These are phyloP conservation scores for Numenius phaeopus DNA, from an alignment of 2,797 vertebrate species.

Conservation along the genomic window DNA sequence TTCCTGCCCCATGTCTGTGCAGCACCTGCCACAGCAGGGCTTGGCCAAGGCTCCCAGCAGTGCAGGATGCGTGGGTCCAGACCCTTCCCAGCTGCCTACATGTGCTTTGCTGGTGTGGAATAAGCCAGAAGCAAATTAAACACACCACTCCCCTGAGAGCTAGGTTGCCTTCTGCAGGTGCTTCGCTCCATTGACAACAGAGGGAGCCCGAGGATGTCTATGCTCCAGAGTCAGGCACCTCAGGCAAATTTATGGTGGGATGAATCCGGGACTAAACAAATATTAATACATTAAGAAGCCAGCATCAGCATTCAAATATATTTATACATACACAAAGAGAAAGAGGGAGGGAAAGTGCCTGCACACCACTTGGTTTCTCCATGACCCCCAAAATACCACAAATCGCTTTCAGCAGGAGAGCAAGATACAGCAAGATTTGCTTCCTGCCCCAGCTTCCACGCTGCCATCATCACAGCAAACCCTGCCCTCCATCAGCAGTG, in stretches of 20 bases:
- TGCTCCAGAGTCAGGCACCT: neutral
- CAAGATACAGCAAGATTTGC: neutral
- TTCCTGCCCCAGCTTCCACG: neutral
- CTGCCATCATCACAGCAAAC: neutral
- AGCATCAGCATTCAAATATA: neutral
- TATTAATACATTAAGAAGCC: neutral
- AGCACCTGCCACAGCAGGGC: neutral
- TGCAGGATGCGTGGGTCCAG: neutral
- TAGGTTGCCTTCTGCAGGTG: constrained; percentile 28
- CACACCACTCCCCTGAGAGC: neutral
- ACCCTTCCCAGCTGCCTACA: neutral
- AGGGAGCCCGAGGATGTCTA: constrained; percentile 58
- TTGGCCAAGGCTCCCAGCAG: fast-evolving
- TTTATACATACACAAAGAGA: constrained; percentile 11
- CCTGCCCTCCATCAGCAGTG: neutral
- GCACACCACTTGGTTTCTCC: neutral
- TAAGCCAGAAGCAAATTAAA: neutral
- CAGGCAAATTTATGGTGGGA: constrained; percentile 5
- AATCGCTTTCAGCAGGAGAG: neutral
- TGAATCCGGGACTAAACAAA: neutral
- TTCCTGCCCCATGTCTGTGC: neutral
- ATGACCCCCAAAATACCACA: neutral
- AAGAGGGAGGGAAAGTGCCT: neutral
- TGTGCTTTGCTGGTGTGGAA: neutral
- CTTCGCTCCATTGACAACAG: constrained; percentile 35